Percentiles rank a stretch among this genome's conserved stretches.
Evolutionary conservation across 2,888 invertebrate genomes (phyloP).

Genomic region (Drepanosiphum platanoidis): DNA sequence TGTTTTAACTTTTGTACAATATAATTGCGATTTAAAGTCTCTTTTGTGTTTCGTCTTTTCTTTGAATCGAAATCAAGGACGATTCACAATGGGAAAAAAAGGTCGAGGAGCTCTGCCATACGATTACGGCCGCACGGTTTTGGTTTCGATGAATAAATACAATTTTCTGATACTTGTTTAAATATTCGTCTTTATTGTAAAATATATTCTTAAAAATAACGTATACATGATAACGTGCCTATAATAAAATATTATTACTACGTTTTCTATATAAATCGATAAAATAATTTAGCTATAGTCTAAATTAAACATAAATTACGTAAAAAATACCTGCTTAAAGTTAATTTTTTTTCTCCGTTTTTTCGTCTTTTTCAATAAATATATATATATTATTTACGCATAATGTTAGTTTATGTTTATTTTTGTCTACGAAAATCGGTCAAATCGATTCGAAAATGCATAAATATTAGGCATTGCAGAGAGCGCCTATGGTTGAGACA

Average conservation of each 20-base stretch:
- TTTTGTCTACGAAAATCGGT: background rate
- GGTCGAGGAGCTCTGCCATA: too few relatives aligned
- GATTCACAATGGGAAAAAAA: too few relatives aligned
- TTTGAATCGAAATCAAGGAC: too few relatives aligned
- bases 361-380: too few relatives aligned
- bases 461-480: conserved; percentile 53
- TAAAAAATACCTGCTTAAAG: background rate
- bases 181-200: conserved; percentile 25
- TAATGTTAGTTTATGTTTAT: too few relatives aligned
- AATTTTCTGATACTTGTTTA: background rate
- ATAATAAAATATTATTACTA: conserved; percentile 27
- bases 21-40: too few relatives aligned
- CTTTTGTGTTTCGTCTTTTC: too few relatives aligned
- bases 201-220: background rate
- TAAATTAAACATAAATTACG: conserved; percentile 18
- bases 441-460: conserved; percentile 6
- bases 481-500: conserved; percentile 42
- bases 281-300: background rate
- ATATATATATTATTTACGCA: too few relatives aligned
- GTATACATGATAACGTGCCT: background rate
- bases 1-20: too few relatives aligned
- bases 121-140: background rate
- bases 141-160: conserved; percentile 11
- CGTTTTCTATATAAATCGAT: conserved; percentile 25
- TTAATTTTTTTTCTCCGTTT: conserved; percentile 31